Conservation (phyloP, 92 coral and sea anemone genomes). For the Heliopora coerulea region DNA sequence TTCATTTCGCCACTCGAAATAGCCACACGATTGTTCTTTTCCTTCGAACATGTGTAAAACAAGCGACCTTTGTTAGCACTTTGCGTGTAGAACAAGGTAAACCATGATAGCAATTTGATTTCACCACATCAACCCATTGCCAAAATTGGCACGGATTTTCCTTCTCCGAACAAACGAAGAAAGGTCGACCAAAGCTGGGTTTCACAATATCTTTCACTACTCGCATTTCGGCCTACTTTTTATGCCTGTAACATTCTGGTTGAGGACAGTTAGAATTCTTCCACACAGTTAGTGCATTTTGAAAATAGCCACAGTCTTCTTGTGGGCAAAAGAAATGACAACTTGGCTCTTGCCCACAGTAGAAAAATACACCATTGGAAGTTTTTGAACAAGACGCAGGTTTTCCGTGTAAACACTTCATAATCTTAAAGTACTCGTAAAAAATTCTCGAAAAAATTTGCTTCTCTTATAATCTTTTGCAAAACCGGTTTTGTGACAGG, state of each 20-base stretch:
- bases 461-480: too few relatives aligned
- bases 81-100: neutral
- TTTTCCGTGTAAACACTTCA: neutral
- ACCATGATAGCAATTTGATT: neutral
- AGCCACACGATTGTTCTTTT: too few relatives aligned
- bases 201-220: neutral
- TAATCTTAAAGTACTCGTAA: too few relatives aligned
- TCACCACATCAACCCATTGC: neutral
- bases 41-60: too few relatives aligned
- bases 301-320: neutral
- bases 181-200: neutral
- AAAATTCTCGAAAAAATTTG: too few relatives aligned
- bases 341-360: conserved; percentile 4
- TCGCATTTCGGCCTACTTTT: neutral
- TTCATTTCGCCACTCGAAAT: too few relatives aligned
- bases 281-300: neutral
- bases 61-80: too few relatives aligned
- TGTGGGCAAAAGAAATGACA: neutral
- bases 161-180: neutral
- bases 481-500: too few relatives aligned
- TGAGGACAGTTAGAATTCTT: neutral
- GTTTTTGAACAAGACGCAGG: neutral
- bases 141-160: neutral
- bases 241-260: neutral
- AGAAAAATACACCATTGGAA: neutral